Base-by-base conservation (phyloP, 1,140 invertebrate species). In the Bradysia coprophila region DNA sequence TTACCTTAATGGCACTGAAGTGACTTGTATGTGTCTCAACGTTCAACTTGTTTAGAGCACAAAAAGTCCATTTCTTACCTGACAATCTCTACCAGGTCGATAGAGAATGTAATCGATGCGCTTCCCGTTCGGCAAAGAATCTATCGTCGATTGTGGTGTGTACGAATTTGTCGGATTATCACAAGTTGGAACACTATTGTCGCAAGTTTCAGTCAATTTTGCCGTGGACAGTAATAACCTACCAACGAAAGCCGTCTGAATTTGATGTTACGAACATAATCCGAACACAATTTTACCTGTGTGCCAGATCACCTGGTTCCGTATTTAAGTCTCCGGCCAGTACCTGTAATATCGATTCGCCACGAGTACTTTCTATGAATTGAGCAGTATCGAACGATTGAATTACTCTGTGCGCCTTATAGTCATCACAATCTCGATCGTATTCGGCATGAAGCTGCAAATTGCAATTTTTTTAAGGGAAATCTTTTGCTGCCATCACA, bases 331-430 rank as follows among this genome's bases (percentile, higher is more conserved):
- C 93, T 6, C 93, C 93, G 24, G 80, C 87, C 41, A 96, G 63
- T 51, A 97, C 76, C 16, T 79, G 74, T 11, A 89, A 61, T 65
- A 94, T 84, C 36, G 82, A 79, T 46, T 69, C 65, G 8, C 69
- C 66, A 37, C 78, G 76, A 1, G 90, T 95, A 45, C 86, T 67
- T 46, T 78, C 76, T 28, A 97, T 80, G 60, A 97, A 91, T 65
- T 96, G 88, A 42, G 87, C 85, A 40, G 88, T 84, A 54, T 95
- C 89, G 63, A 91, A 92, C 13, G 88, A 84, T 69, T 97, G 93
- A 20, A 89, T 67, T 4, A 93, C 69, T 53, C 93, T 66, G 60
- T 96, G 92, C 32, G 86, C 80, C 47, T 78, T 65, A 58, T 96
- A 98, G 51, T 92, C 84, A 60, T 96, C 90, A 54, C 76, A 73